Base-by-base conservation (phyloP, 2,113 vertebrate species). In the Mola mola region DNA sequence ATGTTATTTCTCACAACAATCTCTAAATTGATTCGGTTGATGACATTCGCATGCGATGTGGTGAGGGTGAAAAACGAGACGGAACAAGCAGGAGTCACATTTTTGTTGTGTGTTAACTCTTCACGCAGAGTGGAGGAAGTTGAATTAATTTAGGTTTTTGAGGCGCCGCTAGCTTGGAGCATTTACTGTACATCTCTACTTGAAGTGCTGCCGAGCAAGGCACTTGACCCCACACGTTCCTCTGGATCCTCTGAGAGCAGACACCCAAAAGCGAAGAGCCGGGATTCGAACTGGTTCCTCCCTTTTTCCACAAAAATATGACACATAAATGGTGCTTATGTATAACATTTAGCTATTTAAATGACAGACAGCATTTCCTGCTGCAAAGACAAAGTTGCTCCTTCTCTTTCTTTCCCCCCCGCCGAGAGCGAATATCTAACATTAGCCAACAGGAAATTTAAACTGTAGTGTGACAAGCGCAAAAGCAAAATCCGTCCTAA, bases 21-120 rank as follows among this genome's bases (percentile, higher is more conserved):
- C 47, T 33, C 17, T 41, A 24, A 22, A 20, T 21, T 31, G 47
- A 55, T 10, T 56, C 33, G 26, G 37, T 55, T 46, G 29, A 55
- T 28, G 57, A 79, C 6, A 58, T 64, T 56, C 69, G 52, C 81
- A 82, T 84, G 82, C 78, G 82, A 56, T 29, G 20, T 70, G 51
- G 37, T 34, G 5, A 57, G 34, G 7, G 29, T 28, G 20, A 36
- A 17, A 25, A 20, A 15, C 8, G 10, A 12, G 16, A 22, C 10
- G 44, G 50, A n/a, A 7, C 55, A 10, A 17, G 12, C 26, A 56
- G 12, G 24, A 37, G 11, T 25, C 13, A 0, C 17, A 12, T n/a
- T 53, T 38, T 38, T 51, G 13, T 38, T 51, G 13, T 5, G 17
- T 26, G 22, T 66, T 31, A 2, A 10, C 9, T 48, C 41, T 43